These are phyloP conservation scores for Chaetops frenatus DNA, from an alignment of 2,113 vertebrate genomes.

Conservation along the genomic window DNA sequence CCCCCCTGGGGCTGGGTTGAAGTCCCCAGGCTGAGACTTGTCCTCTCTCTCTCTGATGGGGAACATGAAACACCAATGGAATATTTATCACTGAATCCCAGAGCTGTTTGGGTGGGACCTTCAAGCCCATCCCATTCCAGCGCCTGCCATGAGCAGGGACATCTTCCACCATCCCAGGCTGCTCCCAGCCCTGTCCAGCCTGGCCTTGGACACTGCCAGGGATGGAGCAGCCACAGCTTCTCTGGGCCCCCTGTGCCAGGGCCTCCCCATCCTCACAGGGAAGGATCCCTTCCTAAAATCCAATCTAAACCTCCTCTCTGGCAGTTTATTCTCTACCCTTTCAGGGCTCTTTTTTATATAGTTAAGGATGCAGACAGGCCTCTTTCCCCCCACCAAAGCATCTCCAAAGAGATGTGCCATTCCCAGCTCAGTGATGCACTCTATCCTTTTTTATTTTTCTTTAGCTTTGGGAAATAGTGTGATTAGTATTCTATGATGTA, in stretches of 20 bases:
- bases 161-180: not conserved
- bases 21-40: not conserved
- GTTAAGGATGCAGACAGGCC: not conserved
- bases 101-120: not conserved
- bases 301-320: not conserved
- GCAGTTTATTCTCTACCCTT: not conserved
- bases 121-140: not conserved
- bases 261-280: not conserved
- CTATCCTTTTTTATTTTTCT: not conserved
- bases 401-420: not conserved
- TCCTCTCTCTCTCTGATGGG: not conserved
- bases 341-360: not conserved
- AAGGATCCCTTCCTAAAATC: not conserved
- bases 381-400: not conserved
- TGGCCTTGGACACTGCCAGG: not conserved
- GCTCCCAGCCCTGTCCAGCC: not conserved
- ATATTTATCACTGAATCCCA: not conserved
- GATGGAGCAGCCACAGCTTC: not conserved
- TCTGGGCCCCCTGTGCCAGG: not conserved
- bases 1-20: not conserved
- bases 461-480: slow-evolving; percentile 1
- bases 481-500: slow-evolving; percentile 44
- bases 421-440: not conserved
- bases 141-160: not conserved
- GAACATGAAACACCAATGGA: not conserved